These are phyloP conservation scores for Dromas ardeola DNA, from an alignment of 2,113 vertebrate species.

Conservation along the genomic window DNA sequence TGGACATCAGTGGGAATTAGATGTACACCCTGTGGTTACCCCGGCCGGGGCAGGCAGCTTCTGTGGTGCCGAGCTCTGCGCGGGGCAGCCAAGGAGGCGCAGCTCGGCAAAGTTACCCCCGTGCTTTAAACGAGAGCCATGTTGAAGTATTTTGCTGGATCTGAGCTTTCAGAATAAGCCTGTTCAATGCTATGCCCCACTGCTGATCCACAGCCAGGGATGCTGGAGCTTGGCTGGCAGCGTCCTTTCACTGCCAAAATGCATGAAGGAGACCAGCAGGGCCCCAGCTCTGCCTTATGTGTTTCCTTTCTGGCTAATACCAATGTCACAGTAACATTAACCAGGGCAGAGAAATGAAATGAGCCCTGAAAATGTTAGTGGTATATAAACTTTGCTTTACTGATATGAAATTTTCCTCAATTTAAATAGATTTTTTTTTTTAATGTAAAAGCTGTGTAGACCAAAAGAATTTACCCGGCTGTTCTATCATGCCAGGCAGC, in stretches of 20 bases:
- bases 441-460: background rate
- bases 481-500: background rate
- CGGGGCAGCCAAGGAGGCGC: background rate
- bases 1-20: fast-evolving
- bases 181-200: background rate
- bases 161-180: background rate
- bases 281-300: background rate
- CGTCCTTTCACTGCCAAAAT: background rate
- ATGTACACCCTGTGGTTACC: background rate
- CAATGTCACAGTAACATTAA: background rate
- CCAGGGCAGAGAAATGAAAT: background rate
- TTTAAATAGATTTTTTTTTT: background rate
- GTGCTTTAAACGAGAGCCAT: background rate
- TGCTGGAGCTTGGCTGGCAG: background rate
- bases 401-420: background rate
- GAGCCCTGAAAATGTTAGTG: background rate
- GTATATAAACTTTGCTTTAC: background rate
- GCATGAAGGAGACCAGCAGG: background rate
- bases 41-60: background rate
- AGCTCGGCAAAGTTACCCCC: background rate
- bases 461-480: background rate
- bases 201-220: background rate
- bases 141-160: background rate
- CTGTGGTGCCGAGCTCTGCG: background rate
- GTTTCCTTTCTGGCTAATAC: background rate